These are phyloP conservation scores for Ctenopoma kingsleyae DNA, from an alignment of 2,797 vertebrate species.

Conservation along the genomic window DNA sequence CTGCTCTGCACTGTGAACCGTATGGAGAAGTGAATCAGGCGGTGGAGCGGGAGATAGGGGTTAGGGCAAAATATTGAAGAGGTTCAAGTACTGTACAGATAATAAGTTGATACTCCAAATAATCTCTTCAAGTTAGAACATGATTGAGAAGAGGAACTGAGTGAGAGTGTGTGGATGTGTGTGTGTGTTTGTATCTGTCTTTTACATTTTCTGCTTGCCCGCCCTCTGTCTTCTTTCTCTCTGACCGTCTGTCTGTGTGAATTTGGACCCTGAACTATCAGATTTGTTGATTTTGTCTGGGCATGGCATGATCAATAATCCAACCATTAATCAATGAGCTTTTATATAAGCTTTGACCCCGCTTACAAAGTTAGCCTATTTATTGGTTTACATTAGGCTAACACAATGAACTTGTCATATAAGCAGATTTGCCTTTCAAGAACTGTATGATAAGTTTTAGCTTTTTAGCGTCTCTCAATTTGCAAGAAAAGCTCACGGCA, in stretches of 20 bases:
- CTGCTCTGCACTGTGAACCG: constrained; percentile 55
- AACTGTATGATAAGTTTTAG: constrained; percentile 9
- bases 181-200: constrained; percentile 10
- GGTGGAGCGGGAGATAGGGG: constrained; percentile 56
- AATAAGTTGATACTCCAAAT: constrained; percentile 72
- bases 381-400: constrained; percentile 82
- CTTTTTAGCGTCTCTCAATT: background rate
- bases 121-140: constrained; percentile 66
- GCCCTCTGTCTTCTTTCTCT: background rate
- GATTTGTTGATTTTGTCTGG: constrained; percentile 80
- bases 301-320: constrained; percentile 85
- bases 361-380: constrained; percentile 82
- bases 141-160: constrained; percentile 45
- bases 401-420: constrained; percentile 68
- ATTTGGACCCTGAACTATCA: constrained; percentile 66
- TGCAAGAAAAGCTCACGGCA: background rate
- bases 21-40: constrained; percentile 63
- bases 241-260: constrained; percentile 22
- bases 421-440: constrained; percentile 40
- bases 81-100: constrained; percentile 70
- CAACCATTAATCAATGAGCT: constrained; percentile 89
- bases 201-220: constrained; percentile 6
- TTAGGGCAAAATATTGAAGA: constrained; percentile 69
- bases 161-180: constrained; percentile 11
- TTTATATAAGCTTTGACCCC: constrained; percentile 87